A percentile compares a stretch with the other conserved stretches of the same genome.
Evolutionary conservation across 2,888 invertebrate genomes (phyloP).

Genomic region (Phragmatobia fuliginosa): DNA sequence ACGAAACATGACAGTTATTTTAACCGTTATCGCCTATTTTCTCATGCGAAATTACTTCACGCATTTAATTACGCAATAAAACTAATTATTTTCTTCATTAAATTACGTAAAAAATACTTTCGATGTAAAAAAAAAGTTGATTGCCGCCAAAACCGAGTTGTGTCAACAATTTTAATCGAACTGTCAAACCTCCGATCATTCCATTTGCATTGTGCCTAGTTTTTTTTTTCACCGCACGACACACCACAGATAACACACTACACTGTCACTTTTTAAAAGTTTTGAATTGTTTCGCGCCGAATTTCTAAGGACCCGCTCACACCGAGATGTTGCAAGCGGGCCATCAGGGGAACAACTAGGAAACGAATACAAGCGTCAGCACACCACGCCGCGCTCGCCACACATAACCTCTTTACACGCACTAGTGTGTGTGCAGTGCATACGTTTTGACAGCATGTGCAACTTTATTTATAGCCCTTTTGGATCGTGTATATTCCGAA

Average conservation of each 20-base stretch:
- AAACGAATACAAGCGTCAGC: slow-evolving; percentile 76
- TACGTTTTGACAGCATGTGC: slow-evolving; percentile 76
- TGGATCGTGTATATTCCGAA: slow-evolving; percentile 35
- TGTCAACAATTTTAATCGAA: slow-evolving; percentile 49
- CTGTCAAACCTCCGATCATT: slow-evolving; percentile 62
- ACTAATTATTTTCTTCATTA: slow-evolving; percentile 42
- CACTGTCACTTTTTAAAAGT: slow-evolving; percentile 43
- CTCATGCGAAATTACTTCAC: slow-evolving; percentile 55
- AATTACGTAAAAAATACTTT: slow-evolving; percentile 42
- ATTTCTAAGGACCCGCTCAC: slow-evolving; percentile 82
- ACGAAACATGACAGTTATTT: slow-evolving; percentile 50
- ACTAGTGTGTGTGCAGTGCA: slow-evolving; percentile 67
- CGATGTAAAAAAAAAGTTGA: slow-evolving; percentile 23
- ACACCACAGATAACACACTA: slow-evolving; percentile 48
- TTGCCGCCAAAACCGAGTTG: slow-evolving; percentile 58
- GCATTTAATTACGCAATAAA: slow-evolving; percentile 56
- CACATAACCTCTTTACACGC: slow-evolving; percentile 55
- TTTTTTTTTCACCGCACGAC: slow-evolving; percentile 52
- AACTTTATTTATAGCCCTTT: slow-evolving; percentile 75
- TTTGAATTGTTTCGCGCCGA: slow-evolving; percentile 71
- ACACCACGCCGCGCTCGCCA: slow-evolving; percentile 67
- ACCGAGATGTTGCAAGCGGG: slow-evolving; percentile 83
- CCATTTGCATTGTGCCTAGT: slow-evolving; percentile 44
- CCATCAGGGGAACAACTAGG: slow-evolving; percentile 84
- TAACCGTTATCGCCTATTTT: slow-evolving; percentile 55